Conservation (phyloP, 2,113 vertebrate species). For the Nymphicus hollandicus region DNA sequence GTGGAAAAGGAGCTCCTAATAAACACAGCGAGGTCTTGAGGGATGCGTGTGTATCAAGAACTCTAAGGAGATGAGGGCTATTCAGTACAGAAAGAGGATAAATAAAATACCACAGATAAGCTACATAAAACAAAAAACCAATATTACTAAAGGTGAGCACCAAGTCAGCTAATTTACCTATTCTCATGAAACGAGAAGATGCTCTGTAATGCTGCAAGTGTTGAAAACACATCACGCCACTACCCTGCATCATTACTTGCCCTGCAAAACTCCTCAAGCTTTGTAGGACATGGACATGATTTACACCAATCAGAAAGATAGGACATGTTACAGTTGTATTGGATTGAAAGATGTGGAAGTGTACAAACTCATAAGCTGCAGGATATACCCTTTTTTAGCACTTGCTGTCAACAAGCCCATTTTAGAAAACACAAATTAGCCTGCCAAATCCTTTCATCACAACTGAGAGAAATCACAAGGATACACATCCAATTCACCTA, state of each 20-base stretch:
- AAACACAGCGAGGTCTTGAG: background rate
- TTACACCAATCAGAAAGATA: background rate
- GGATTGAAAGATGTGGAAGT: background rate
- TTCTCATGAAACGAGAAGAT: background rate
- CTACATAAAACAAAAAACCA: background rate
- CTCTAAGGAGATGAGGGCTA: background rate
- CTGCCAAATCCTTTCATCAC: background rate
- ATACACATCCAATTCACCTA: background rate
- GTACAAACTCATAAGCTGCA: background rate
- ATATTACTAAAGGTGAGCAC: background rate
- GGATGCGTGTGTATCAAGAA: fast-evolving
- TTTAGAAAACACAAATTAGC: background rate
- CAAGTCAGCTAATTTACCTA: background rate
- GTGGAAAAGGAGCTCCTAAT: background rate
- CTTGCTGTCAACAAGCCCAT: background rate
- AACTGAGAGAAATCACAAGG: background rate
- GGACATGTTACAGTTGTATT: background rate
- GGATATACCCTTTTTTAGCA: background rate
- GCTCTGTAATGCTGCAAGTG: background rate
- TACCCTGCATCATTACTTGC: fast-evolving
- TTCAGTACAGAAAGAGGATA: background rate
- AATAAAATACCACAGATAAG: background rate
- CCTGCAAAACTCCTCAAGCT: background rate
- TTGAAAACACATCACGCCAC: background rate
- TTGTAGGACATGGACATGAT: background rate